phyloP scores from a whole-genome alignment of 2,113 vertebrate species.

The Pitta sordida region DNA sequence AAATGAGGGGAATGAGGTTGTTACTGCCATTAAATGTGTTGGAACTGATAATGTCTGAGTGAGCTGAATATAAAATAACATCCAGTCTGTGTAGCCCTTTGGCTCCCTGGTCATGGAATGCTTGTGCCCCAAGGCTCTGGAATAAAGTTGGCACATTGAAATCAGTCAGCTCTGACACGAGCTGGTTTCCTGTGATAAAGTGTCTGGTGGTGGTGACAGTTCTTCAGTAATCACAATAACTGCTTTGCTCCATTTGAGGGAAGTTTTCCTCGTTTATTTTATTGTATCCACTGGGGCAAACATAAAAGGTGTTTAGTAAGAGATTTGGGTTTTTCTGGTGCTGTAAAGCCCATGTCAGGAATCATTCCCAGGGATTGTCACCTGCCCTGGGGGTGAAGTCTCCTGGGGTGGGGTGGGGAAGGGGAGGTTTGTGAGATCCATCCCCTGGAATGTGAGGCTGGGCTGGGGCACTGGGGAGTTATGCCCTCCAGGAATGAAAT shows the following conservation, averaged over 20 bases:
- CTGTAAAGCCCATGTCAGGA: neutral
- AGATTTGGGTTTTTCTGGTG: neutral
- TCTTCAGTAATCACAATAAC: neutral
- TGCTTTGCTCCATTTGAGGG: neutral
- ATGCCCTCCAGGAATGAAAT: neutral
- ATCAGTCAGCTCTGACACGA: neutral
- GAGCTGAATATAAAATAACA: neutral
- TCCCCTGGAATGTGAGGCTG: neutral
- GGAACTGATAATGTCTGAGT: neutral
- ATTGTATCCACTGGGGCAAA: neutral
- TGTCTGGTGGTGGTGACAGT: neutral
- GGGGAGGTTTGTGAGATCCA: neutral
- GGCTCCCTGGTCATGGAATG: neutral
- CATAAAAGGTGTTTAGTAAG: neutral
- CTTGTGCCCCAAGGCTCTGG: neutral
- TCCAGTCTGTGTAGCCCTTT: neutral
- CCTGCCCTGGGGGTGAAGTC: neutral
- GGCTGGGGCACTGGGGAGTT: neutral
- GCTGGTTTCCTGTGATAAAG: neutral
- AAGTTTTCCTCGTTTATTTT: neutral
- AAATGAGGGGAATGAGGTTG: neutral
- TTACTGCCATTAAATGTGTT: neutral
- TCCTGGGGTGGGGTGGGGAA: neutral
- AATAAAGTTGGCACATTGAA: neutral
- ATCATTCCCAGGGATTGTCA: neutral